phyloP scores from a whole-genome alignment of 2,113 vertebrate genomes.

The Cyanoramphus novaezelandiae region DNA sequence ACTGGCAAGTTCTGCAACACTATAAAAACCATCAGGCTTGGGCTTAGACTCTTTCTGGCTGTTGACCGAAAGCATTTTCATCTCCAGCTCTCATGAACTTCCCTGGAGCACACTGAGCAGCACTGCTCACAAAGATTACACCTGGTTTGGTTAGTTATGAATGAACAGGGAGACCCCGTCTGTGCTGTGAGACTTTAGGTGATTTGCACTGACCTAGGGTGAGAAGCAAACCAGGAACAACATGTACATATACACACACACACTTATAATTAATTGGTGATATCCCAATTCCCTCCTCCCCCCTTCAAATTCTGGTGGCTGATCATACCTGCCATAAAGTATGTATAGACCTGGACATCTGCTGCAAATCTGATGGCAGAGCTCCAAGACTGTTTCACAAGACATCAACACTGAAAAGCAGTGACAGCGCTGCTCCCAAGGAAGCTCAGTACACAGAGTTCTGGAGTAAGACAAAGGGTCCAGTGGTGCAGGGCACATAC shows the following conservation, averaged over 20 bases:
- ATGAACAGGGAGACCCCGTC: neutral
- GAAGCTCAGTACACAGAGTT: neutral
- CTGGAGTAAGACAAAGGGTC: neutral
- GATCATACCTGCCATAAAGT: neutral
- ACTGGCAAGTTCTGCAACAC: neutral
- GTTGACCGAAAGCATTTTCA: constrained; percentile 25
- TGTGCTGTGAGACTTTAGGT: neutral
- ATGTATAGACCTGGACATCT: rapidly evolving
- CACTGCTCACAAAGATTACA: neutral
- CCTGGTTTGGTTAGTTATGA: neutral
- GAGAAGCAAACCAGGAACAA: neutral
- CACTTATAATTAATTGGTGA: neutral
- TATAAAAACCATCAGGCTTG: neutral
- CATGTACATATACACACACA: rapidly evolving
- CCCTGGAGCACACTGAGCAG: neutral
- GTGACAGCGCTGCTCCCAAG: neutral
- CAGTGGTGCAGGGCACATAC: neutral
- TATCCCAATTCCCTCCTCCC: neutral
- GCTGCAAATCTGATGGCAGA: neutral
- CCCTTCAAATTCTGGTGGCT: neutral
- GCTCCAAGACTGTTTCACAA: neutral
- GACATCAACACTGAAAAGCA: neutral
- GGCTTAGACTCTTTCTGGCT: neutral
- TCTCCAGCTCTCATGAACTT: constrained; percentile 4
- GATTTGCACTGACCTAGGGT: neutral